A percentile compares a stretch with the other conserved stretches of the same genome.
Evolutionary conservation across 2,797 vertebrate genomes (phyloP).

Genomic region (Erpetoichthys calabaricus): DNA sequence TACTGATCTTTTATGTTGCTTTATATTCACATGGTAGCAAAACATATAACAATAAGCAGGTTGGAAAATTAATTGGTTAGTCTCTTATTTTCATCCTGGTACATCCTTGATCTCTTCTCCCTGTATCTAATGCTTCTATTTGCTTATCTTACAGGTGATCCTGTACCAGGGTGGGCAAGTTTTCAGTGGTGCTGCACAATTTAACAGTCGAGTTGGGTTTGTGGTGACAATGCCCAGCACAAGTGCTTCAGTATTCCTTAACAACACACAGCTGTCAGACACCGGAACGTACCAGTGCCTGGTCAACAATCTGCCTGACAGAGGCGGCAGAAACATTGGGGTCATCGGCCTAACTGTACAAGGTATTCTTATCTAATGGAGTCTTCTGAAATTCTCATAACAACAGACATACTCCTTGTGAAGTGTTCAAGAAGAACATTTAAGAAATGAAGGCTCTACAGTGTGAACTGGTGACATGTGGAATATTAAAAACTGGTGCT

Average conservation of each 20-base stretch:
- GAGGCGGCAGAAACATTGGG: slow-evolving; percentile 85
- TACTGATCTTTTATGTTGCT: no score
- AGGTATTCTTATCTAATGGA: slow-evolving; percentile 41
- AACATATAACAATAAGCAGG: no score
- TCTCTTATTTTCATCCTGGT: no score
- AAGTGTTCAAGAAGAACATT: neutral
- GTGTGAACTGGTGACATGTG: neutral
- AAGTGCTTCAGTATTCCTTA: slow-evolving; percentile 98
- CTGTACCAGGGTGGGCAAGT: slow-evolving; percentile 94
- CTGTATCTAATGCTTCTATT: no score
- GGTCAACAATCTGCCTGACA: slow-evolving; percentile 94
- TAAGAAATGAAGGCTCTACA: neutral
- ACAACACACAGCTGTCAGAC: slow-evolving; percentile 92
- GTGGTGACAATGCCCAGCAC: slow-evolving; percentile 90
- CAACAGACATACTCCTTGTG: neutral
- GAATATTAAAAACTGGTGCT: no score
- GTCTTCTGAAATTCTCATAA: neutral
- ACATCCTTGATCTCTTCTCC: no score
- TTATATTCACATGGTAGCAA: no score
- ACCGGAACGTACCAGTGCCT: slow-evolving; percentile 98
- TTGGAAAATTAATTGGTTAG: no score
- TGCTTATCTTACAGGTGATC: slow-evolving; percentile 68
- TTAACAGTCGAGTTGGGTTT: slow-evolving; percentile 86
- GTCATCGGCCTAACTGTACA: slow-evolving; percentile 91
- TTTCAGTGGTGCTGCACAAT: slow-evolving; percentile 79